Evolutionary conservation across 1,140 invertebrate genomes (phyloP), one percentile per base, ranked within the genome.

Genomic region (Sinella curviseta): DNA sequence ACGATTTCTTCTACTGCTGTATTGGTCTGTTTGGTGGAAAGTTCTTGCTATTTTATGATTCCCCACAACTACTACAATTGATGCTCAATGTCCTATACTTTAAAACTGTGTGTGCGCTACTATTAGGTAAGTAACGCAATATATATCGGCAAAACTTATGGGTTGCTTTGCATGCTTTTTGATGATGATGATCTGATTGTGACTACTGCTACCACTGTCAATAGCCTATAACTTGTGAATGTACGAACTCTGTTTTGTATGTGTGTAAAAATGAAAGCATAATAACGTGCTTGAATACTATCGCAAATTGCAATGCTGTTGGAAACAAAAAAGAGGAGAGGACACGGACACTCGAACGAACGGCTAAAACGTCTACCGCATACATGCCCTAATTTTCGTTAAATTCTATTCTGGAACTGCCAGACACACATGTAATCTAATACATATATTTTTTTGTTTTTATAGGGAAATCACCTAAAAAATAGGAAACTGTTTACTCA

Each of bases 391-490:
- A 60, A 60, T 60, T 60, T 60, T 60, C 24, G 55, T 24, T 17
- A 60, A 60, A 60, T 24, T 60, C 55, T 24, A 60, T 24, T 60
- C n/a, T 60, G 55, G 55, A 60, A 60, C 55, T 60, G 55, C 55
- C 55, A 60, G 14, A 60, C 12, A n/a, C 55, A 24, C 55, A 60
- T 24, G 24, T n/a, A 14, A 60, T 60, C 3, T 14, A 14, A 24
- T 26, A 60, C 55, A 60, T 26, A 24, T 17, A 48, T 48, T 60
- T 60, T 8, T 60, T 14, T 8, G 8, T 8, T 60, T 60, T 60
- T 60, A 14, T 14, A 60, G 55, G 12, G 55, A 60, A 60, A n/a
- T 26, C 55, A 26, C 55, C 55, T 60, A 8, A 60, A 60, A 60
- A 14, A 12, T 48, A 48, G 39, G 17, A n/a, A n/a, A n/a, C n/a